phyloP scores from a whole-genome alignment of 2,113 vertebrate genomes.

The Hypanus sabinus region DNA sequence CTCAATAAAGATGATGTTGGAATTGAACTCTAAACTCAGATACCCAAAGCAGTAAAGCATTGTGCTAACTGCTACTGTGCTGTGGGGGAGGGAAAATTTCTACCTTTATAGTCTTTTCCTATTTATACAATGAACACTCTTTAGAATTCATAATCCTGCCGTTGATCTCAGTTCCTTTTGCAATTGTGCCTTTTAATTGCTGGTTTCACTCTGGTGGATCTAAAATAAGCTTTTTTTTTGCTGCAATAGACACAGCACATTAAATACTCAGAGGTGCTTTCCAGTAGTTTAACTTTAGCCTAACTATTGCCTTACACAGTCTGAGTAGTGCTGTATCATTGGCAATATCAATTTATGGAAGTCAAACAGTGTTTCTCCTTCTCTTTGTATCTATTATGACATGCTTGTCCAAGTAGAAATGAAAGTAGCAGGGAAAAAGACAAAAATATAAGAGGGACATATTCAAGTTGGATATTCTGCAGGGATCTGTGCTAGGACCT shows the following conservation, averaged over 20 bases:
- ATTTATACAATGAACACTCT: not conserved
- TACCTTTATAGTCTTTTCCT: not conserved
- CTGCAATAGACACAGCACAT: not conserved
- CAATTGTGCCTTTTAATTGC: not conserved
- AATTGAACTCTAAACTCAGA: too few species aligned
- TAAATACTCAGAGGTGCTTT: not conserved
- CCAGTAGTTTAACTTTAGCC: not conserved
- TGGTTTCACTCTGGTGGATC: not conserved
- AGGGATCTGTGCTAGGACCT: too few species aligned
- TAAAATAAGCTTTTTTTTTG: too few species aligned
- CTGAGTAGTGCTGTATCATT: not conserved
- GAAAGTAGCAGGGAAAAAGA: not conserved
- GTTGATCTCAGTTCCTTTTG: not conserved
- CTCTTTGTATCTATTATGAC: not conserved
- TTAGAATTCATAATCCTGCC: not conserved
- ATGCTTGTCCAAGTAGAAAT: not conserved
- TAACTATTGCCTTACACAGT: not conserved
- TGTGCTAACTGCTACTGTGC: too few species aligned
- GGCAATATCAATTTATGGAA: not conserved
- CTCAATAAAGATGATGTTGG: too few species aligned
- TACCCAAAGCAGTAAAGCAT: too few species aligned
- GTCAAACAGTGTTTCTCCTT: not conserved
- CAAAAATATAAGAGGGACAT: not conserved
- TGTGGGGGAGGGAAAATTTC: too few species aligned
- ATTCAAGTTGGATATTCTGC: too few species aligned